A percentile compares a stretch with the other conserved stretches of the same genome.
Evolutionary conservation across 2,113 vertebrate species (phyloP).

Genomic region (Charina bottae): DNA sequence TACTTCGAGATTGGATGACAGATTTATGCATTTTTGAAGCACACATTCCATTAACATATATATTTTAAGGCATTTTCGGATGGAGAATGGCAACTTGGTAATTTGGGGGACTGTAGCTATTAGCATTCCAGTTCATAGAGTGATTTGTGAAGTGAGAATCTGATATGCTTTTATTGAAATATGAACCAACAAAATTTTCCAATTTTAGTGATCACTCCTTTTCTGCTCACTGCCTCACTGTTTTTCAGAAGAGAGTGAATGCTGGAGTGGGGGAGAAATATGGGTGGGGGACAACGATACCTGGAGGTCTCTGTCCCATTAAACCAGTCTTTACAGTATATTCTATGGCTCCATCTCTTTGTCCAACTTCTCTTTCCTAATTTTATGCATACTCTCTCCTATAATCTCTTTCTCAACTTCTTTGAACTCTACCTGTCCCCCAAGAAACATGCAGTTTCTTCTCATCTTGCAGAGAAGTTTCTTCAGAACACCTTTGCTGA

Average conservation of each 20-base stretch:
- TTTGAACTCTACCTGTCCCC: too few relatives aligned
- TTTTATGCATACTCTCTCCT: too few relatives aligned
- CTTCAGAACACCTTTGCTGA: not conserved
- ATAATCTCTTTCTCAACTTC: too few relatives aligned
- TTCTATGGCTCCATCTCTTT: too few relatives aligned
- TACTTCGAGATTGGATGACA: not conserved
- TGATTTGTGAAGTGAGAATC: not conserved
- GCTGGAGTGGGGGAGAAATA: too few relatives aligned
- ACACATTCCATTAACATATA: not conserved
- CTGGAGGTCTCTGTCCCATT: too few relatives aligned
- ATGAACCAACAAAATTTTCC: not conserved
- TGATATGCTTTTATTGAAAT: not conserved
- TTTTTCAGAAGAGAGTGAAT: too few relatives aligned
- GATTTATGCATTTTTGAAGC: not conserved
- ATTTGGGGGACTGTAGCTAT: not conserved
- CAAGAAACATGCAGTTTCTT: too few relatives aligned
- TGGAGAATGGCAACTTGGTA: not conserved
- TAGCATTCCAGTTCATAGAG: not conserved
- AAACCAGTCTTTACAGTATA: too few relatives aligned
- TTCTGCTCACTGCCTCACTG: too few relatives aligned
- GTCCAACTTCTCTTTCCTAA: too few relatives aligned
- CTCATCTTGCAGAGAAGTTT: not conserved
- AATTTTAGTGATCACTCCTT: not conserved
- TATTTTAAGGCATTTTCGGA: not conserved
- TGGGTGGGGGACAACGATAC: too few relatives aligned